Conservation (phyloP, 2,888 invertebrate genomes). For the Meiosimyza decipiens region DNA sequence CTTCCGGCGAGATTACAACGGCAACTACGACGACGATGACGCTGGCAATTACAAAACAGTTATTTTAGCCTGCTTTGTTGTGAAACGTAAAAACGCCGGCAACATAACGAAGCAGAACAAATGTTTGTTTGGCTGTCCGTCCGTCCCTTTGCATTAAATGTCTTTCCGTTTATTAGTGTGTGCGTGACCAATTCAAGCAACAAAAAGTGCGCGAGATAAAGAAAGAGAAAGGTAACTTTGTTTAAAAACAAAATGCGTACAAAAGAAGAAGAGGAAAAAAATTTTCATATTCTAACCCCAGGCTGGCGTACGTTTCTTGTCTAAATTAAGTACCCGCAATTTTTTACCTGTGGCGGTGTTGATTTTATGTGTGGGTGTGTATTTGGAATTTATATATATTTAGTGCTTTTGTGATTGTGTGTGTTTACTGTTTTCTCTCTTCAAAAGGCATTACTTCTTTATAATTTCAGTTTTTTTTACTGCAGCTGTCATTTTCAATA, state of each 20-base stretch:
- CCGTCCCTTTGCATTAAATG: conserved; percentile 38
- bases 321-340: no score
- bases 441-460: not conserved
- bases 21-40: no score
- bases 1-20: conserved; percentile 23
- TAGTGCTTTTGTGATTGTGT: not conserved
- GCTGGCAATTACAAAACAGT: conserved; percentile 20
- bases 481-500: conserved; percentile 26
- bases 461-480: not conserved
- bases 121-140: conserved; percentile 8
- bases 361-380: conserved; percentile 24
- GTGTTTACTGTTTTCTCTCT: not conserved
- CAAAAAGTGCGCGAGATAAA: conserved; percentile 44
- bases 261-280: no score
- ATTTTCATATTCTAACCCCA: no score
- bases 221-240: no score
- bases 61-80: not conserved
- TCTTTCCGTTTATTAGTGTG: conserved; percentile 45
- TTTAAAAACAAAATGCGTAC: no score
- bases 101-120: not conserved
- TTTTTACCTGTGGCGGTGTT: conserved; percentile 4
- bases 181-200: conserved; percentile 44
- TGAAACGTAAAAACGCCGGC: not conserved
- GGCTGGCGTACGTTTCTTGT: no score
- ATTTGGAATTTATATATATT: not conserved